These are phyloP conservation scores for Hipparchia sbordonii DNA, from an alignment of 2,888 invertebrate species.

Conservation along the genomic window DNA sequence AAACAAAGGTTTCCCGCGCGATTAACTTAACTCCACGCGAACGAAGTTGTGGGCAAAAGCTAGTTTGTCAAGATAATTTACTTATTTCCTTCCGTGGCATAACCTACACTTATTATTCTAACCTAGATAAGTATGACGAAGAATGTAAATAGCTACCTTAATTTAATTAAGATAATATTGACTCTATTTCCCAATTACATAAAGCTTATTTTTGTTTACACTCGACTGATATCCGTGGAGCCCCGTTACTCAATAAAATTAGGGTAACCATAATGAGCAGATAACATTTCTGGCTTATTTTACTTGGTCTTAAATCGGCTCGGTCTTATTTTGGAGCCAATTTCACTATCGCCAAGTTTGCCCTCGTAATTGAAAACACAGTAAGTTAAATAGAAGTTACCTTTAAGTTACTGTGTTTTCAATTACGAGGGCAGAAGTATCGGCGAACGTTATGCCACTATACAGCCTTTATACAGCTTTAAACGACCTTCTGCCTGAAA, in stretches of 20 bases:
- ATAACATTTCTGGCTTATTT: neutral
- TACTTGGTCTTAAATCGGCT: neutral
- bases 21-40: too few relatives aligned
- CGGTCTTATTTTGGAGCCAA: neutral
- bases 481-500: too few relatives aligned
- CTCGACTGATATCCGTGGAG: slow-evolving; percentile 2
- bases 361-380: too few relatives aligned
- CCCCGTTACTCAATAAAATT: slow-evolving; percentile 15
- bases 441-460: too few relatives aligned
- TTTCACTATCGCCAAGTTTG: too few relatives aligned
- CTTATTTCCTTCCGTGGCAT: neutral
- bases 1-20: too few relatives aligned
- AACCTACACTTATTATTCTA: neutral
- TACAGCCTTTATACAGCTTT: too few relatives aligned
- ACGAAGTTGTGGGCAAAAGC: too few relatives aligned
- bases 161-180: slow-evolving; percentile 13
- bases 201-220: slow-evolving; percentile 32
- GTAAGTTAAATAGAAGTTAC: too few relatives aligned
- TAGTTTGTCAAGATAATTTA: neutral
- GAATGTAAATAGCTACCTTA: slow-evolving; percentile 5
- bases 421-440: too few relatives aligned
- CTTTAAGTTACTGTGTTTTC: too few relatives aligned
- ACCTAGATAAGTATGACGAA: slow-evolving; percentile 16
- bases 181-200: slow-evolving; percentile 29
- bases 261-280: slow-evolving; percentile 11